Conservation (phyloP, 2,113 vertebrate species). For the Pelvicachromis taeniatus region DNA sequence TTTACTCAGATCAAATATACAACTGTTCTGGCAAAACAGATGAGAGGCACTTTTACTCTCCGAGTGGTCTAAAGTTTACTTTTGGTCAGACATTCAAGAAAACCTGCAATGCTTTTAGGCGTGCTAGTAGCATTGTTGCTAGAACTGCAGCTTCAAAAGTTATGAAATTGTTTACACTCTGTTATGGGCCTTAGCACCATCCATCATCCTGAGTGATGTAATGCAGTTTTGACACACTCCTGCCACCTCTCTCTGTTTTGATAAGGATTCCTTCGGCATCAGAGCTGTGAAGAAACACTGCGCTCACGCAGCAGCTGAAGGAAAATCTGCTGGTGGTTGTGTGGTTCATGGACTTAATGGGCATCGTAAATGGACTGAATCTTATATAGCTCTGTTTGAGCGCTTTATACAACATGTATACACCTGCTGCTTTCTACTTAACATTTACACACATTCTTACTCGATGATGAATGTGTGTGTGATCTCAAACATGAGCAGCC, state of each 20-base stretch:
- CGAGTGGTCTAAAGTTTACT: not conserved
- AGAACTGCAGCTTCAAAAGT: not conserved
- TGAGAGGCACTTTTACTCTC: not conserved
- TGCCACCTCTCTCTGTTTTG: not conserved
- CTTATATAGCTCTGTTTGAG: no score
- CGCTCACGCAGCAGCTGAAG: not conserved
- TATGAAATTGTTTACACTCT: not conserved
- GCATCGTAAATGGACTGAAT: no score
- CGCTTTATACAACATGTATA: no score
- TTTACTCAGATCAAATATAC: not conserved
- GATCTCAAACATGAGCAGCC: no score
- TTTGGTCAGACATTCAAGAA: not conserved
- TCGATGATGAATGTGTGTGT: no score
- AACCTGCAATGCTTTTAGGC: not conserved
- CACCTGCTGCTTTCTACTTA: no score
- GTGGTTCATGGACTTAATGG: no score
- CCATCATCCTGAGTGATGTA: not conserved
- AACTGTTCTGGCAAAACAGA: not conserved
- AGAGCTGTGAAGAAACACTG: not conserved
- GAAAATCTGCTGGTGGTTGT: not conserved
- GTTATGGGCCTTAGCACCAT: not conserved
- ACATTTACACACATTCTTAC: no score
- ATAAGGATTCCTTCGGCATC: not conserved
- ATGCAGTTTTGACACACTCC: not conserved
- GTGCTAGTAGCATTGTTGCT: not conserved